Percentiles rank a stretch among this genome's conserved stretches.
Evolutionary conservation across 1,140 invertebrate genomes (phyloP).

Genomic region (Diuraphis noxia): DNA sequence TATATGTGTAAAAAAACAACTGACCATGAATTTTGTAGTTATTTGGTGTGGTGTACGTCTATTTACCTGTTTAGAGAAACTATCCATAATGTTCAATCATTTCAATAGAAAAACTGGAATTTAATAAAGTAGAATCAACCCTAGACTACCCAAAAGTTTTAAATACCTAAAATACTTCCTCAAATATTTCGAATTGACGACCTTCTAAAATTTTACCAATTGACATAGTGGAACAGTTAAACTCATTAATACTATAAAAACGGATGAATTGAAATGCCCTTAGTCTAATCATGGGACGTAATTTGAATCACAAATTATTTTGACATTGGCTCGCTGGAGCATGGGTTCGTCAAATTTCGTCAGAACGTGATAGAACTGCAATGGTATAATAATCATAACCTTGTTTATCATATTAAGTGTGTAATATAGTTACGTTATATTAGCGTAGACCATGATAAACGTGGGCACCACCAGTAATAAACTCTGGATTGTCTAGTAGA

Average conservation of each 20-base stretch:
- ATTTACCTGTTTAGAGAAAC: neutral
- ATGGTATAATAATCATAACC: constrained; percentile 9
- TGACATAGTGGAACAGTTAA: neutral
- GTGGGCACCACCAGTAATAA: neutral
- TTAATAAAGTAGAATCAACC: neutral
- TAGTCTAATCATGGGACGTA: constrained; percentile 3
- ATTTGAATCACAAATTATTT: constrained; percentile 43
- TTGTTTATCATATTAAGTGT: constrained; percentile 11
- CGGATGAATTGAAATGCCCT: constrained; percentile 37
- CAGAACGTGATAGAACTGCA: neutral
- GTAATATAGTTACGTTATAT: constrained; percentile 19
- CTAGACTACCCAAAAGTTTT: neutral
- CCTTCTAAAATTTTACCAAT: constrained; percentile 23
- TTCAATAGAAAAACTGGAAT: neutral
- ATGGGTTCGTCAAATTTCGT: constrained; percentile 16
- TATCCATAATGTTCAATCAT: neutral
- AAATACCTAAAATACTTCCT: no score
- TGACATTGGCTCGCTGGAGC: constrained; percentile 27
- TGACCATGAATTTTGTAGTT: neutral
- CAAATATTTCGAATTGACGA: neutral
- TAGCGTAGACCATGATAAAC: neutral
- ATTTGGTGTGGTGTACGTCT: neutral
- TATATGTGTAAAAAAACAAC: neutral
- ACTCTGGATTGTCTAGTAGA: constrained; percentile 3
- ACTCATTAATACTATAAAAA: constrained; percentile 11